These are phyloP conservation scores for Homalodisca vitripennis DNA, from an alignment of 1,140 invertebrate species.

Conservation along the genomic window DNA sequence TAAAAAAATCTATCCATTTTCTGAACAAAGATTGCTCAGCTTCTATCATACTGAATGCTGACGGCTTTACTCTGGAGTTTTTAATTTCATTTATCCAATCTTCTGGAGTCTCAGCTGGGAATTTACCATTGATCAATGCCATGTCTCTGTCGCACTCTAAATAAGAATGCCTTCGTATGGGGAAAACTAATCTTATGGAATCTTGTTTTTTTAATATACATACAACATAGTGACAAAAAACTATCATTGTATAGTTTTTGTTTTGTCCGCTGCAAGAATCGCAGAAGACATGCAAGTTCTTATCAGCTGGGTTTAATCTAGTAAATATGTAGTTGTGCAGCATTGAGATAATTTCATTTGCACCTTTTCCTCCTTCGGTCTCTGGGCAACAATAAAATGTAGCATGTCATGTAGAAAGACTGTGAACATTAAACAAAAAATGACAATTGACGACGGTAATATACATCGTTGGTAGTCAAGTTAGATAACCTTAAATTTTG, in stretches of 20 bases:
- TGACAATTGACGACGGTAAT: constrained; percentile 33
- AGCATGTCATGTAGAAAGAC: not conserved
- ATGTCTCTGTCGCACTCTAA: constrained; percentile 34
- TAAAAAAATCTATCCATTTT: constrained; percentile 33
- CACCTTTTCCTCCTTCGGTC: constrained; percentile 29
- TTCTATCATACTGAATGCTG: constrained; percentile 33
- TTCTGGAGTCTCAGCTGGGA: constrained; percentile 24
- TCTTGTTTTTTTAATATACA: too few relatives aligned
- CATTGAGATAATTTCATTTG: constrained; percentile 31
- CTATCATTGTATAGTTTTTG: constrained; percentile 29
- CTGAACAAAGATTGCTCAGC: constrained; percentile 26
- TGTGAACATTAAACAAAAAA: constrained; percentile 32
- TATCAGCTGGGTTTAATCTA: constrained; percentile 24
- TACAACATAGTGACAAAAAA: constrained; percentile 35
- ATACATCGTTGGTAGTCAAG: too few relatives aligned
- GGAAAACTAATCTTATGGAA: too few relatives aligned
- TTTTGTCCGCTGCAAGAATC: constrained; percentile 23
- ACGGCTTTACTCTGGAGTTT: too few relatives aligned
- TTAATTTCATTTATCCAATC: constrained; percentile 32
- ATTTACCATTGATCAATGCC: constrained; percentile 26
- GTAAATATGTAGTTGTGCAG: constrained; percentile 30
- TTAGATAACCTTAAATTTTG: too few relatives aligned
- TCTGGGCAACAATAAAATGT: constrained; percentile 36
- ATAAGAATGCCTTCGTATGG: constrained; percentile 38
- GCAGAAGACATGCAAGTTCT: constrained; percentile 20